Evolutionary conservation across 2,113 vertebrate genomes (phyloP).

Genomic region (Xenopus tropicalis): DNA sequence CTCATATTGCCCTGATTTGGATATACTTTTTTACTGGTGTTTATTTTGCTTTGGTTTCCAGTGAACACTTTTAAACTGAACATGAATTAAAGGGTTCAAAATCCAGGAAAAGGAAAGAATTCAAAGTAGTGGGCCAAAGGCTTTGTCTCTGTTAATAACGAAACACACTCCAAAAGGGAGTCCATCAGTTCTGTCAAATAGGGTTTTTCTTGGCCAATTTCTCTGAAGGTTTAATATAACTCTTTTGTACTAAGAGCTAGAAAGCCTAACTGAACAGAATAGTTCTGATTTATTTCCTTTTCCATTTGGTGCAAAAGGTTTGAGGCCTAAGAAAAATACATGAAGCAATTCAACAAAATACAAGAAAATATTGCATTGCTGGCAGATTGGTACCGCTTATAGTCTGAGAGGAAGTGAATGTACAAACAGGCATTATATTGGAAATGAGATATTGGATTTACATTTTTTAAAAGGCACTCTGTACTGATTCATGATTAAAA

Average conservation of each 20-base stretch:
- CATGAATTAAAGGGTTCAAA: too few species aligned
- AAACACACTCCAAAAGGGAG: too few species aligned
- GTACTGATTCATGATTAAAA: constrained; percentile 9
- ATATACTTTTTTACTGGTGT: too few species aligned
- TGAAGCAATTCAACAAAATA: background rate
- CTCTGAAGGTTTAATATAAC: too few species aligned
- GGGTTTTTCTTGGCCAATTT: too few species aligned
- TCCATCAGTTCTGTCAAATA: too few species aligned
- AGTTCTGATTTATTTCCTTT: background rate
- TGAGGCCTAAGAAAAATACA: background rate
- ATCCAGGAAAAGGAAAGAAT: too few species aligned
- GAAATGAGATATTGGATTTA: background rate
- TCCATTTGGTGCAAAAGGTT: background rate
- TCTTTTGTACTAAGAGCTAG: background rate
- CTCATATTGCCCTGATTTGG: too few species aligned
- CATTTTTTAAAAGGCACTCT: background rate
- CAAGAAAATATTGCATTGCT: background rate
- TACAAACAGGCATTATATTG: background rate
- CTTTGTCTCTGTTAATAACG: too few species aligned
- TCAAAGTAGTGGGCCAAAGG: too few species aligned
- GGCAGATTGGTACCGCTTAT: background rate
- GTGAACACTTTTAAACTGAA: too few species aligned
- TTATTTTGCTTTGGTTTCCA: too few species aligned
- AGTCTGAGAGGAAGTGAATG: background rate
- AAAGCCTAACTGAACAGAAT: background rate